These are phyloP conservation scores for Streptopelia turtur DNA, from an alignment of 2,797 vertebrate genomes.

Conservation along the genomic window DNA sequence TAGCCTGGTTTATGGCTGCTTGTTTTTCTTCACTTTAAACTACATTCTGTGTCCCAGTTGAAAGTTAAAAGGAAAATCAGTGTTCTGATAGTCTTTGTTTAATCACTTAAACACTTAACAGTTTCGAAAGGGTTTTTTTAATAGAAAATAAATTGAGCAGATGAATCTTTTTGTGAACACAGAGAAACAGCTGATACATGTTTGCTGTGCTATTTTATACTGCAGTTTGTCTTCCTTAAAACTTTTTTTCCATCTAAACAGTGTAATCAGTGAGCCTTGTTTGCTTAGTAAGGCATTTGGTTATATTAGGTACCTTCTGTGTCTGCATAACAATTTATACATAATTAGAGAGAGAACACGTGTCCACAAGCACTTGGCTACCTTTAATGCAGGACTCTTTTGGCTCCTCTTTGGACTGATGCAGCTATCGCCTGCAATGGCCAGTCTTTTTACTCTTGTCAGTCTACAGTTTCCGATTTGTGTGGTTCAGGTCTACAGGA, in stretches of 20 bases:
- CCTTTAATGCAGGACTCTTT: not conserved
- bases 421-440: not conserved
- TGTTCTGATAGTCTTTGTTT: not conserved
- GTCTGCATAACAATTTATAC: not conserved
- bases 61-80: not conserved
- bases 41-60: not conserved
- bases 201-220: not conserved
- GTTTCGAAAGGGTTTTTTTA: not conserved
- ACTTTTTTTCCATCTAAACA: not conserved
- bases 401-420: not conserved
- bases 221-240: not conserved
- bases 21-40: not conserved
- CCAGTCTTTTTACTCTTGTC: not conserved
- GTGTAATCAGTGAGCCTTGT: not conserved
- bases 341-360: not conserved
- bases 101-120: not conserved
- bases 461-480: not conserved
- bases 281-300: not conserved
- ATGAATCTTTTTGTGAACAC: not conserved
- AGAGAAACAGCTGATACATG: not conserved
- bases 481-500: not conserved
- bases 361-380: not conserved
- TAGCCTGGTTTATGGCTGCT: not conserved
- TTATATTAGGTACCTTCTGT: not conserved
- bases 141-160: not conserved